Percentiles rank a stretch among this genome's conserved stretches.
Conservation (phyloP, 1,140 invertebrate genomes). For the Adoxophyes honmai region DNA sequence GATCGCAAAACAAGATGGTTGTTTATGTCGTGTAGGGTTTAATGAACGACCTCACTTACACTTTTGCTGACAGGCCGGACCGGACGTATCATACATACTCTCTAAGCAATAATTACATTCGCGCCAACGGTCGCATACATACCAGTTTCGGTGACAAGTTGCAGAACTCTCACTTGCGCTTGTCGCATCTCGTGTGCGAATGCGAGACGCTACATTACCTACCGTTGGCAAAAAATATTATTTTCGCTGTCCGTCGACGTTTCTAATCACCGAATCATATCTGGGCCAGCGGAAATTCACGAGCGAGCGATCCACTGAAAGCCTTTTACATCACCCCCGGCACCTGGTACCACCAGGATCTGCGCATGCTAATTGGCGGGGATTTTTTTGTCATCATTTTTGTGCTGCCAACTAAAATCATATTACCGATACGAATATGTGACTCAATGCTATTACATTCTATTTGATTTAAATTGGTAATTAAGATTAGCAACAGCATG, state of each 20-base stretch:
- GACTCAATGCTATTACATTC: slow-evolving; percentile 44
- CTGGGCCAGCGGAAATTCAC: slow-evolving; percentile 72
- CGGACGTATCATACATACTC: slow-evolving; percentile 57
- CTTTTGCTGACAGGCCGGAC: slow-evolving; percentile 47
- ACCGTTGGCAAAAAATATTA: slow-evolving; percentile 69
- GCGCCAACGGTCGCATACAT: slow-evolving; percentile 48
- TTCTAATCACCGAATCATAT: slow-evolving; percentile 69
- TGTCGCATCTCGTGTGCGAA: slow-evolving; percentile 56
- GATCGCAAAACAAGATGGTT: slow-evolving; percentile 17
- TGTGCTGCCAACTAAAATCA: slow-evolving; percentile 37
- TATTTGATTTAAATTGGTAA: slow-evolving; percentile 52
- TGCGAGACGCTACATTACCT: slow-evolving; percentile 55
- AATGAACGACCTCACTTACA: slow-evolving; percentile 54
- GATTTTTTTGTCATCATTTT: slow-evolving; percentile 47
- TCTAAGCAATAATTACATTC: slow-evolving; percentile 61
- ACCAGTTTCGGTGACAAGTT: slow-evolving; percentile 68
- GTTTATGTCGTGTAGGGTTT: slow-evolving; percentile 38
- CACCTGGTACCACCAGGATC: slow-evolving; percentile 68
- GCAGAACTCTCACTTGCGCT: slow-evolving; percentile 72
- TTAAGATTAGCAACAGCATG: slow-evolving; percentile 54
- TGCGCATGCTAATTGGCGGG: slow-evolving; percentile 44
- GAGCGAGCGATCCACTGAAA: slow-evolving; percentile 60
- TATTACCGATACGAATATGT: slow-evolving; percentile 45
- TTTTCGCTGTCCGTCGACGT: slow-evolving; percentile 62
- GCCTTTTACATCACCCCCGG: slow-evolving; percentile 66